A percentile compares a stretch with the other conserved stretches of the same genome.
Conservation (phyloP, 2,797 vertebrate genomes). For the Oreortyx pictus region DNA sequence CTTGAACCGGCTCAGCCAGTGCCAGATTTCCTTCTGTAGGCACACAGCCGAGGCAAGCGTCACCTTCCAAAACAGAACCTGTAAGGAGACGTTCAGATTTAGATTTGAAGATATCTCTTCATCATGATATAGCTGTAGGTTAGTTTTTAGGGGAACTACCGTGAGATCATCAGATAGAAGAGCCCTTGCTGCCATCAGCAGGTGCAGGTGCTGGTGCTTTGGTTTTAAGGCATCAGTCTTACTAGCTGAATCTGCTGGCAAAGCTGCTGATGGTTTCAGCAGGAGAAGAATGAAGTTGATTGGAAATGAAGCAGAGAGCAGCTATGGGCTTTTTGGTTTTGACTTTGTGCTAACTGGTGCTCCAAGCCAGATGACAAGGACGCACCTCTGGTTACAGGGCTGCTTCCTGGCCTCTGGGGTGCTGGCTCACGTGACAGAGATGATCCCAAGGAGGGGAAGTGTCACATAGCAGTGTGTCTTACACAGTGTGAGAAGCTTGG, state of each 20-base stretch:
- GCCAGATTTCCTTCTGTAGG: neutral
- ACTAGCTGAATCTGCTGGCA: neutral
- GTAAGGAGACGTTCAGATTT: neutral
- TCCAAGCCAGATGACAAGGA: neutral
- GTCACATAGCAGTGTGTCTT: neutral
- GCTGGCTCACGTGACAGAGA: neutral
- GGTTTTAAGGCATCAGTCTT: neutral
- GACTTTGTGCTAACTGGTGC: neutral
- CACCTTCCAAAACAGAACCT: neutral
- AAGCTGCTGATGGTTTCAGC: neutral
- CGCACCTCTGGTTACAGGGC: neutral
- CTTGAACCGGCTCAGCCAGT: neutral
- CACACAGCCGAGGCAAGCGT: neutral
- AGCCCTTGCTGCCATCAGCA: neutral
- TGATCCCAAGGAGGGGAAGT: neutral
- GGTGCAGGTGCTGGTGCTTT: neutral
- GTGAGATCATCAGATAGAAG: neutral
- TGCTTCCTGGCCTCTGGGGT: neutral
- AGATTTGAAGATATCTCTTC: neutral
- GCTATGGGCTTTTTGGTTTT: neutral
- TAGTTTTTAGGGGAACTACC: neutral
- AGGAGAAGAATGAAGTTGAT: neutral
- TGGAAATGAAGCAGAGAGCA: neutral
- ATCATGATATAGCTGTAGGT: neutral
- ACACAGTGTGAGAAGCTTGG: fast-evolving